phyloP scores from a whole-genome alignment of 2,113 vertebrate species.

The Columbina picui region DNA sequence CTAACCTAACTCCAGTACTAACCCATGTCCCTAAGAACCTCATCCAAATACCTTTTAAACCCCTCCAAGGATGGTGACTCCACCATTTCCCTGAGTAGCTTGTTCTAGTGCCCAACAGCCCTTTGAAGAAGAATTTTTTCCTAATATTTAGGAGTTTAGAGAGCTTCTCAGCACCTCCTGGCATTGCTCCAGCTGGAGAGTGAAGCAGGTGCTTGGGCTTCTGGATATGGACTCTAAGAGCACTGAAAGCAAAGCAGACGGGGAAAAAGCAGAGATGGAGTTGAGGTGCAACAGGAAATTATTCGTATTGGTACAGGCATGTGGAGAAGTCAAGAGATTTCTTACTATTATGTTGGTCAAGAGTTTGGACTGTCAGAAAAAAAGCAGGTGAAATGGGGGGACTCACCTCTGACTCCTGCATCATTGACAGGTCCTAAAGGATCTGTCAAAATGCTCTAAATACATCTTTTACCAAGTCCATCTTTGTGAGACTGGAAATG shows the following conservation, averaged over 20 bases:
- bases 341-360: neutral
- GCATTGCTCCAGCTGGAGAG: neutral
- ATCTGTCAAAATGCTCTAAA: neutral
- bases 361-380: neutral
- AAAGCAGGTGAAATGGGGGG: neutral
- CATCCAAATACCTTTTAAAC: no score
- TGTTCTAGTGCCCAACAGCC: no score
- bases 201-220: neutral
- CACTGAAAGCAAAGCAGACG: neutral
- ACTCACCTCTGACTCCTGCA: neutral
- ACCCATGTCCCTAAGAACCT: no score
- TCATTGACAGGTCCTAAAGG: neutral
- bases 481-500: neutral
- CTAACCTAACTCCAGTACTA: no score
- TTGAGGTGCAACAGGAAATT: neutral
- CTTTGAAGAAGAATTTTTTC: no score
- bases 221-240: neutral
- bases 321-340: neutral
- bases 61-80: no score
- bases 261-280: neutral
- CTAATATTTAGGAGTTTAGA: no score
- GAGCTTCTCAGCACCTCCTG: neutral
- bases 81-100: no score
- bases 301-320: rapidly evolving
- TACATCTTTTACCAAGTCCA: rapidly evolving